Conservation (phyloP, 2,888 invertebrate species). For the Caenorhabditis becei region DNA sequence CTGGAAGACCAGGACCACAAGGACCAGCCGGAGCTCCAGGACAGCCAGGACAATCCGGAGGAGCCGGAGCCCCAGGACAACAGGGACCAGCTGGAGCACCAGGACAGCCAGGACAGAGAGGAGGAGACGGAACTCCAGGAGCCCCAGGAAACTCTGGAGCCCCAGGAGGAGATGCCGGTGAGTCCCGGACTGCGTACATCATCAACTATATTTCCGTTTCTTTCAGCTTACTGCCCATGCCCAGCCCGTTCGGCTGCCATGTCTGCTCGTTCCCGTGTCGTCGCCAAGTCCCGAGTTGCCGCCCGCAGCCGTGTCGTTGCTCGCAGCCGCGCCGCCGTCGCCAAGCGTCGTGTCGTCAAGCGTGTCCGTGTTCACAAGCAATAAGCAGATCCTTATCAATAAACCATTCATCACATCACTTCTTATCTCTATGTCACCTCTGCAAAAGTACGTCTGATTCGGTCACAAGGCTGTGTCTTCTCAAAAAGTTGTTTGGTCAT, state of each 20-base stretch:
- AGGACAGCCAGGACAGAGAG: conserved; percentile 49
- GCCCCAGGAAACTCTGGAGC: conserved; percentile 48
- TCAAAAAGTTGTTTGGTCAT: conserved; percentile 48
- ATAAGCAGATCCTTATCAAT: conserved; percentile 7
- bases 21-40: conserved; percentile 54
- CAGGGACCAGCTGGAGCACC: conserved; percentile 51
- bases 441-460: conserved; percentile 29
- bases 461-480: conserved; percentile 28
- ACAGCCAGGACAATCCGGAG: conserved; percentile 51
- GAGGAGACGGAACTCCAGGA: conserved; percentile 49
- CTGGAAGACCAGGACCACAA: conserved; percentile 52
- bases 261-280: conserved; percentile 31
- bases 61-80: conserved; percentile 45
- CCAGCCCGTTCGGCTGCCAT: conserved; percentile 55
- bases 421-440: conserved; percentile 8
- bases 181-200: not conserved
- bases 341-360: conserved; percentile 46
- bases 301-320: conserved; percentile 17
- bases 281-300: conserved; percentile 22
- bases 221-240: conserved; percentile 61
- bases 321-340: conserved; percentile 6
- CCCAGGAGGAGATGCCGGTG: conserved; percentile 56
- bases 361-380: conserved; percentile 46
- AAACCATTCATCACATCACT: conserved; percentile 24
- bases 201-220: not conserved